phyloP scores from a whole-genome alignment of 2,888 invertebrate species.

The Lymantria dispar region DNA sequence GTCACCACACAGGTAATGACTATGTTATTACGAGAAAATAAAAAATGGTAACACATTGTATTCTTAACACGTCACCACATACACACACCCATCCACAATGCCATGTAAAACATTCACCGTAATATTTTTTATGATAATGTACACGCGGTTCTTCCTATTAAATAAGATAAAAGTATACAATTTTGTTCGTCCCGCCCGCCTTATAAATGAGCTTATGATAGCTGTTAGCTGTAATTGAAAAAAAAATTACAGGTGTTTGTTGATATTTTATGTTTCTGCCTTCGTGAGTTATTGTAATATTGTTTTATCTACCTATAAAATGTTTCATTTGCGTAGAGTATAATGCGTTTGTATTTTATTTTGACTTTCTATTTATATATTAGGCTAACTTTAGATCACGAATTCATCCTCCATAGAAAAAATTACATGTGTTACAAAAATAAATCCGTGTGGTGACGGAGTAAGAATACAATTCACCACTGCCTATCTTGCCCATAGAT shows the following conservation, averaged over 20 bases:
- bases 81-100: too few relatives aligned
- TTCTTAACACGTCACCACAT: too few relatives aligned
- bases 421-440: too few relatives aligned
- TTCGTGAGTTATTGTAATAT: not conserved
- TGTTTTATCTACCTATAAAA: not conserved
- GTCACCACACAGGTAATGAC: too few relatives aligned
- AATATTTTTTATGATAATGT: constrained; percentile 29
- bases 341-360: not conserved
- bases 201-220: constrained; percentile 3
- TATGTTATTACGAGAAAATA: too few relatives aligned
- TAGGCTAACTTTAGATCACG: not conserved
- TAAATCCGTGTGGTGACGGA: too few relatives aligned
- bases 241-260: not conserved
- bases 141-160: constrained; percentile 11
- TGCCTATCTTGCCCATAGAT: too few relatives aligned
- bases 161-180: constrained; percentile 15
- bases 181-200: constrained; percentile 3
- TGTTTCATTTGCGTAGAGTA: not conserved
- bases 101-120: constrained; percentile 20
- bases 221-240: not conserved
- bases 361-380: not conserved
- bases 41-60: too few relatives aligned
- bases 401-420: too few relatives aligned
- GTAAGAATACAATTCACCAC: too few relatives aligned
- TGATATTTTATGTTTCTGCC: not conserved